These are phyloP conservation scores for Peromyscus eremicus DNA, from an alignment of 2,797 vertebrate genomes.

Conservation along the genomic window DNA sequence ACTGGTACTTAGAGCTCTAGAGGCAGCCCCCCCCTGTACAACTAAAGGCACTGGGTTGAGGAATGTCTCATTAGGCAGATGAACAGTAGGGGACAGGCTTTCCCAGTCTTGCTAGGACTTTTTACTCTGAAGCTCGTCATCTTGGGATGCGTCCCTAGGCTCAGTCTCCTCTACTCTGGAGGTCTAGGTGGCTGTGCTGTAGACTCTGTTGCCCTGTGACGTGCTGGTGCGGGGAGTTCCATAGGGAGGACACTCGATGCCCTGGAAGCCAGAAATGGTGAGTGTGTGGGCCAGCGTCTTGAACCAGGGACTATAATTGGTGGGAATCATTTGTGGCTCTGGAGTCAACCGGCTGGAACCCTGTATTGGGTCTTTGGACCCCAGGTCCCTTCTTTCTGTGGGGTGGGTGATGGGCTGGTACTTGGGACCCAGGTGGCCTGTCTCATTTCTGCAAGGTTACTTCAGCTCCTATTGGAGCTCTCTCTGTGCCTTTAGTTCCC, in stretches of 20 bases:
- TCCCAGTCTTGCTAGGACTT: neutral
- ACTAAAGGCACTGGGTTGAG: neutral
- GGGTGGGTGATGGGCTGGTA: slow-evolving; percentile 38
- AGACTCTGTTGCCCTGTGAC: slow-evolving; percentile 52
- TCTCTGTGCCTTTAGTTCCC: neutral
- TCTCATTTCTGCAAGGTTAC: neutral
- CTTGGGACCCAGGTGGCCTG: neutral
- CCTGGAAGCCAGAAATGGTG: slow-evolving; percentile 48
- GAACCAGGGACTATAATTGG: neutral
- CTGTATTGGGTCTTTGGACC: neutral
- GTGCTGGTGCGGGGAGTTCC: slow-evolving; percentile 44
- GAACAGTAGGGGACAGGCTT: neutral
- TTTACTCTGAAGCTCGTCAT: slow-evolving; percentile 1
- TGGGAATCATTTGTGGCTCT: slow-evolving; percentile 1
- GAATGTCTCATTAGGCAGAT: neutral
- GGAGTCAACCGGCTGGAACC: neutral
- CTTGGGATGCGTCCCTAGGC: slow-evolving; percentile 23
- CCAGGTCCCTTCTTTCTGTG: neutral
- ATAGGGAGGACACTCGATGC: slow-evolving; percentile 24
- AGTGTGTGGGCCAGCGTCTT: neutral
- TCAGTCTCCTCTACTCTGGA: slow-evolving; percentile 54
- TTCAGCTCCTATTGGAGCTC: neutral
- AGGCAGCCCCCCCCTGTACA: neutral
- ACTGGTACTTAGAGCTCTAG: neutral
- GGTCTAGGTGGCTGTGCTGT: slow-evolving; percentile 55